Evolutionary conservation across 1,140 invertebrate genomes (phyloP).

Genomic region (Sinella curviseta): DNA sequence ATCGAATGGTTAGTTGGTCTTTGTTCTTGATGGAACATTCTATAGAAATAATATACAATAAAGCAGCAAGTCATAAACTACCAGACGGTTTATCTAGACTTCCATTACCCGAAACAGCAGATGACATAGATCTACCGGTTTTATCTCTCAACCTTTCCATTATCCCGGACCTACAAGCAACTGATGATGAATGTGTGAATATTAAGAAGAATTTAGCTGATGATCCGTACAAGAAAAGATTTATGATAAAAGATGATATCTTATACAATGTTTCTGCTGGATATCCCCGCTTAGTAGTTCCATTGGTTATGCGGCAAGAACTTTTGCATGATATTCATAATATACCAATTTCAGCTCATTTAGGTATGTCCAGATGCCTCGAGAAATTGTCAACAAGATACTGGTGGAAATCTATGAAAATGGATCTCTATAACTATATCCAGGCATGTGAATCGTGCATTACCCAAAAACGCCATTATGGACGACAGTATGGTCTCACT

Average conservation of each 20-base stretch:
- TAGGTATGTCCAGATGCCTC: too few species aligned
- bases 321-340: too few species aligned
- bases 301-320: neutral
- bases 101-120: neutral
- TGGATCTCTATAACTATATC: neutral
- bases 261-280: neutral
- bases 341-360: too few species aligned
- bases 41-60: neutral
- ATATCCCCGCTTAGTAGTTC: constrained; percentile 23
- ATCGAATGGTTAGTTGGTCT: too few species aligned
- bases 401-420: constrained; percentile 17
- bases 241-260: constrained; percentile 20
- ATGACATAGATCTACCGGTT: constrained; percentile 19
- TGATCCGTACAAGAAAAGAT: neutral
- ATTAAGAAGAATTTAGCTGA: too few species aligned
- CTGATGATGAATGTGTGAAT: neutral
- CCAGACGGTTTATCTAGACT: neutral
- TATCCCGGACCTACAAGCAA: neutral
- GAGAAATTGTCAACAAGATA: too few species aligned
- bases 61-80: neutral
- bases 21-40: constrained; percentile 42
- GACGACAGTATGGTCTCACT: neutral
- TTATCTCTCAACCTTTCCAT: too few species aligned
- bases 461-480: neutral
- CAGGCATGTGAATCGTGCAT: neutral